phyloP scores from a whole-genome alignment of 2,797 vertebrate genomes.

The Rhincodon typus region DNA sequence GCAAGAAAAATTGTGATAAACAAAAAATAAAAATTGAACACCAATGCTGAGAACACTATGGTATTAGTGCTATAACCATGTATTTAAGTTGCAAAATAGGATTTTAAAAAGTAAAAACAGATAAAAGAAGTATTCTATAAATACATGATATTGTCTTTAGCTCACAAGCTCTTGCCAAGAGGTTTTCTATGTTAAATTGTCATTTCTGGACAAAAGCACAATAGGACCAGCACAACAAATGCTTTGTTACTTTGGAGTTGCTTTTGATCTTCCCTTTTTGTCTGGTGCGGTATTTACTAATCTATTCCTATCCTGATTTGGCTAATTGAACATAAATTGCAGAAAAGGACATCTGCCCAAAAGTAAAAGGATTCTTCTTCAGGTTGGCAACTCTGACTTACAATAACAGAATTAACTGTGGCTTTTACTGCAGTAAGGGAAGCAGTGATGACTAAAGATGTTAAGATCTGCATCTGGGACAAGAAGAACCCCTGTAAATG shows the following conservation, averaged over 20 bases:
- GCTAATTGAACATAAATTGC: background rate
- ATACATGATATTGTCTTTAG: background rate
- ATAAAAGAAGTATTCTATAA: background rate
- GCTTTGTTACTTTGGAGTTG: background rate
- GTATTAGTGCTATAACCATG: background rate
- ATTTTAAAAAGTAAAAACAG: too few relatives aligned
- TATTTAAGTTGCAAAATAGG: background rate
- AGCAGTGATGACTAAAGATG: background rate
- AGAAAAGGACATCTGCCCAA: background rate
- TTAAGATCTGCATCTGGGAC: background rate
- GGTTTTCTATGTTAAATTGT: background rate
- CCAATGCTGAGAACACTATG: background rate
- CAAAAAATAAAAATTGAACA: background rate
- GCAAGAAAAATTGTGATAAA: background rate
- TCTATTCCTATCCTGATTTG: background rate
- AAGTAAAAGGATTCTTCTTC: background rate
- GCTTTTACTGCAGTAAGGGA: background rate
- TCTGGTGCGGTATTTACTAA: background rate
- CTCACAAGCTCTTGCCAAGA: background rate
- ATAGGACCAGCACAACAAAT: background rate
- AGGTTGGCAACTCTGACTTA: too few relatives aligned
- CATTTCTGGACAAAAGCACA: background rate
- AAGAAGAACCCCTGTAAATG: background rate
- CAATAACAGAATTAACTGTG: background rate
- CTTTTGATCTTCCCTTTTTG: background rate